These are phyloP conservation scores for Microcaecilia unicolor DNA, from an alignment of 2,797 vertebrate genomes.

Conservation along the genomic window DNA sequence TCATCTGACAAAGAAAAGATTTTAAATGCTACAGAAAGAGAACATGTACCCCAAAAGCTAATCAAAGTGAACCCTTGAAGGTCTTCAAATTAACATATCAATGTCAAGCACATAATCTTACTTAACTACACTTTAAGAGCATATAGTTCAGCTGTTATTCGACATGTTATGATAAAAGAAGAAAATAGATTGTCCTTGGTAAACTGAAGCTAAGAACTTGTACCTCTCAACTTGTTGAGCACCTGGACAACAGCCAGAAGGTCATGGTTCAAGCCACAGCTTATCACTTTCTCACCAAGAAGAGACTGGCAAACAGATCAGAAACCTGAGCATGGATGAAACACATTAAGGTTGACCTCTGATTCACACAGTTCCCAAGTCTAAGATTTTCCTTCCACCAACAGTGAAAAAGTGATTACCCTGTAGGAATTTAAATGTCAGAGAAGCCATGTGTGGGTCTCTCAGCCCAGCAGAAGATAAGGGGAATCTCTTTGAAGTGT, in stretches of 20 bases:
- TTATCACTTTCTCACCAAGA: conserved; percentile 1
- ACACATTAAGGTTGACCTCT: background rate
- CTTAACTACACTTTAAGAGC: too few species aligned
- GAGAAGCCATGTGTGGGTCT: background rate
- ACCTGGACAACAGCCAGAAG: background rate
- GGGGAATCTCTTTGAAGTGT: background rate
- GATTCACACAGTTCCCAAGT: background rate
- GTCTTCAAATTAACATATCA: too few species aligned
- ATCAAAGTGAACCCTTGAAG: too few species aligned
- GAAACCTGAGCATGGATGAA: background rate
- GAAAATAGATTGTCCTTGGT: too few species aligned
- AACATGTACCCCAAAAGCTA: too few species aligned
- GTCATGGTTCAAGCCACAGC: background rate
- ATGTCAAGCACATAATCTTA: too few species aligned
- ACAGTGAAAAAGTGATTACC: background rate
- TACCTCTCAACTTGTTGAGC: too few species aligned
- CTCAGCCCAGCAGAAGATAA: conserved; percentile 3
- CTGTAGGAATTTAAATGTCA: background rate
- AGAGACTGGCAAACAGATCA: background rate
- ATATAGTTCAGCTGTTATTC: too few species aligned
- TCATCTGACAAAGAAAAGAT: conserved; percentile 29
- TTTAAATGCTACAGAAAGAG: too few species aligned
- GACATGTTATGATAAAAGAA: too few species aligned
- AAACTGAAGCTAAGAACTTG: too few species aligned
- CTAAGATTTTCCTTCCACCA: conserved; percentile 1